These are phyloP conservation scores for Delphinapterus leucas DNA, from an alignment of 2,113 vertebrate species.

Conservation along the genomic window DNA sequence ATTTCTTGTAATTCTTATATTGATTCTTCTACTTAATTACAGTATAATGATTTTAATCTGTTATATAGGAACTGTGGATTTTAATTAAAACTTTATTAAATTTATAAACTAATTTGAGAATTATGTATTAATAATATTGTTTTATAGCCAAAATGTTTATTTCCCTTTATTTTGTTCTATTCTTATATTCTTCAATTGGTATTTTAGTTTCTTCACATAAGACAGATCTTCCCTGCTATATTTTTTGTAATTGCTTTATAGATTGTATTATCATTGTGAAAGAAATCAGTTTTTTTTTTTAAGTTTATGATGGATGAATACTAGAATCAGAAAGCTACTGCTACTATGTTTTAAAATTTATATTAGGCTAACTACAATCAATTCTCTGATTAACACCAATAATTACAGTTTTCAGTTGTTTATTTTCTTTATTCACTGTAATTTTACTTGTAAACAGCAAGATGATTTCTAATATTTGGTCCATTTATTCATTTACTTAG, in stretches of 20 bases:
- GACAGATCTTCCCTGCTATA: not conserved
- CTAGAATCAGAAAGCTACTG: not conserved
- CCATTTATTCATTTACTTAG: not conserved
- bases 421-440: not conserved
- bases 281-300: not conserved
- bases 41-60: not conserved
- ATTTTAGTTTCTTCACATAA: not conserved
- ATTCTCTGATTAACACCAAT: not conserved
- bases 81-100: not conserved
- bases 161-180: not conserved
- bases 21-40: not conserved
- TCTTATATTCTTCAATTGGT: not conserved
- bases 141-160: not conserved
- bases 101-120: not conserved
- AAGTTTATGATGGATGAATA: not conserved
- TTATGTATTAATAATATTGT: not conserved
- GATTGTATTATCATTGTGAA: not conserved
- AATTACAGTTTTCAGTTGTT: not conserved
- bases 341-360: not conserved
- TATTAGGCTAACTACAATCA: not conserved
- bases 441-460: not conserved
- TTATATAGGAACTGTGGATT: not conserved
- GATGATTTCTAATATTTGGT: not conserved
- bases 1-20: not conserved
- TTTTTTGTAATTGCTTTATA: not conserved